Evolutionary conservation across 2,888 invertebrate species (phyloP), one percentile per base, ranked within the genome.

Genomic region (Imbricaverruca yamaguchii): DNA sequence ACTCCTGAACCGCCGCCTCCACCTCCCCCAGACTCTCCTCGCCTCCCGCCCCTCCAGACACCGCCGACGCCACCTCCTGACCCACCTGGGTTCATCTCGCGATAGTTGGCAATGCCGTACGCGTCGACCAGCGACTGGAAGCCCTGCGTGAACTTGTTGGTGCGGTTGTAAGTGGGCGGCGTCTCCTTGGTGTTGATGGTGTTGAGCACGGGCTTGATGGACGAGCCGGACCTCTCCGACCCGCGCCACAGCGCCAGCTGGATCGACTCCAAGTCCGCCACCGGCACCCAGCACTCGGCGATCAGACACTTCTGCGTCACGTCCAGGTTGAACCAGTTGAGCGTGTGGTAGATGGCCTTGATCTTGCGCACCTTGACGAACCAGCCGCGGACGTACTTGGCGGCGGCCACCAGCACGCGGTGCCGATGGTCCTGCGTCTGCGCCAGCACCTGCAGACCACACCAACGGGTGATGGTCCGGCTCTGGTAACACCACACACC

Each of bases 51-150:
- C 39, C 39, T 39, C 39, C 39, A 39, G 39, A 39, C 90, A 85
- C 90, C 61, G 18, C 18, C 61, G 61, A 2, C 15, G 61, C 61
- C 18, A 4, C 39, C 39, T 1, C 39, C 39, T 39, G 39, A 4
- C 39, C 84, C 85, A 92, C 92, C 92, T 82, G 98, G 98, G 89
- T 99, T 98, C 87, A 98, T 95, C 89, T 98, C 98, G 81, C 96
- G 90, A 87, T 99, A 99, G 79, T 92, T 93, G 82, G 97, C 96
- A 80, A 98, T 93, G 83, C 98, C 98, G 87, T 99, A 99, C 0
- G 98, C 93, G 89, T 98, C 95, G 84, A 98, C 96, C 84, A 99
- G 91, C 82, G 92, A 91, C 89, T 99, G 98, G 89, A 98, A 99
- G 84, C 95, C 98, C 84, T 90, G 89, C 0, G 98, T 98, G 89